These are phyloP conservation scores for Allacma fusca DNA, from an alignment of 2,888 invertebrate species.

Conservation along the genomic window DNA sequence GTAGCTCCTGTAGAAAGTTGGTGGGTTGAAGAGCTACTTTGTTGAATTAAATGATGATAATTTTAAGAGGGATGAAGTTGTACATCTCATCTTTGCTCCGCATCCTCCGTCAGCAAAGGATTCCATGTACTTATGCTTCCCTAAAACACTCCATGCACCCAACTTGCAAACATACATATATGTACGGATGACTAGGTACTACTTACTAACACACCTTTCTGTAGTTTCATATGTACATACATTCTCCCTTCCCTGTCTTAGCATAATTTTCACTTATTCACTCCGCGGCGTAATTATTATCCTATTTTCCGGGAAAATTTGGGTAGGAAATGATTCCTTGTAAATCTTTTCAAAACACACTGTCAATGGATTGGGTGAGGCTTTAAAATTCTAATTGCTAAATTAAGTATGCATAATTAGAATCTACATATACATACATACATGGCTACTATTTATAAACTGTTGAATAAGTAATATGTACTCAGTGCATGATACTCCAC, in stretches of 20 bases:
- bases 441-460: too few relatives aligned
- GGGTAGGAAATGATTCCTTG: background rate
- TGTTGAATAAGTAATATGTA: too few relatives aligned
- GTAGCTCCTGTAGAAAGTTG: constrained; percentile 29
- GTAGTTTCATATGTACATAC: too few relatives aligned
- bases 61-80: constrained; percentile 37
- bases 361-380: background rate
- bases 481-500: too few relatives aligned
- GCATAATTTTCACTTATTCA: background rate
- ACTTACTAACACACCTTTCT: too few relatives aligned
- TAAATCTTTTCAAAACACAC: background rate
- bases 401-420: too few relatives aligned
- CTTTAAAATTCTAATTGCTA: background rate
- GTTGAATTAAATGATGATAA: constrained; percentile 43
- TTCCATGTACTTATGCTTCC: background rate
- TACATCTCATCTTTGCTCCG: constrained; percentile 26
- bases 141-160: background rate
- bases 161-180: background rate
- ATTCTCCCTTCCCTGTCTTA: background rate
- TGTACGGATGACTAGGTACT: constrained; percentile 13
- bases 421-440: too few relatives aligned
- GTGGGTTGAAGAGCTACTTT: constrained; percentile 32
- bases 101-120: constrained; percentile 4
- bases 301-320: background rate
- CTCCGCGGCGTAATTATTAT: background rate